Conservation (phyloP, 2,797 vertebrate species). For the Erethizon dorsatum region DNA sequence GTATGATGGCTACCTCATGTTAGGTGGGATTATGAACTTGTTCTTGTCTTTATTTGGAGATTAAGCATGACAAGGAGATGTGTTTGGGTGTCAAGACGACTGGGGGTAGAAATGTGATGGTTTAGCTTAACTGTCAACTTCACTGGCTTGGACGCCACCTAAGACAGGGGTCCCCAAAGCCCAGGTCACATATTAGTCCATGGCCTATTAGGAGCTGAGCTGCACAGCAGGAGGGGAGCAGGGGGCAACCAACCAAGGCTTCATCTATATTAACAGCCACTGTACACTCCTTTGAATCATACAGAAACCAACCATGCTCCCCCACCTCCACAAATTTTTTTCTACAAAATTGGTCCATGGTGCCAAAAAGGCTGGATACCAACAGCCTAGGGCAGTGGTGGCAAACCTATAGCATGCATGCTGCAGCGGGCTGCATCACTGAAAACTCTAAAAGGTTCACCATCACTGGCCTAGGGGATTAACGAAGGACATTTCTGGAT, state of each 20-base stretch:
- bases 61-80: neutral
- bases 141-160: neutral
- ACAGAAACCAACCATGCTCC: neutral
- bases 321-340: neutral
- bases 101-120: neutral
- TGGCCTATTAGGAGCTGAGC: neutral
- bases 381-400: neutral
- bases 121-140: neutral
- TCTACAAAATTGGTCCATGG: neutral
- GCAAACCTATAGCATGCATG: neutral
- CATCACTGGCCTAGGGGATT: neutral
- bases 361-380: neutral
- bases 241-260: neutral
- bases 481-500: neutral
- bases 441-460: neutral
- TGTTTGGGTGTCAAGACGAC: neutral
- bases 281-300: neutral
- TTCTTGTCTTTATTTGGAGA: neutral
- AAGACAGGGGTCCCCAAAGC: neutral
- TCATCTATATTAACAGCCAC: neutral
- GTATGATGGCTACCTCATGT: no score
- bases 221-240: neutral
- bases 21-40: neutral
- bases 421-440: neutral
- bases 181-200: neutral